Evolutionary conservation across 2,888 invertebrate genomes (phyloP).

Genomic region (Nycteola revayana): DNA sequence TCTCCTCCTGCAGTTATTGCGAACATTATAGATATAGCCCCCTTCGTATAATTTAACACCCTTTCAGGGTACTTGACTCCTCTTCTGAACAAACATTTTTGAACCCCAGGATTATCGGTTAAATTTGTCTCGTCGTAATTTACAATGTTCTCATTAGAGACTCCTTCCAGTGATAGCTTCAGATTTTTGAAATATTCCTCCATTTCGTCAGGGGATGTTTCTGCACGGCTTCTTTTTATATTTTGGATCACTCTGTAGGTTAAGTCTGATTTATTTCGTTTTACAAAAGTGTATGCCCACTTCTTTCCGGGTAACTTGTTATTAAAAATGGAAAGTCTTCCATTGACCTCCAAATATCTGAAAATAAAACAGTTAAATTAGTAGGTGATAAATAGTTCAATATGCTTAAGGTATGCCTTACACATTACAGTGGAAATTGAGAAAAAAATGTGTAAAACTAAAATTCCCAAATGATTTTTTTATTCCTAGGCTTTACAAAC

Average conservation of each 20-base stretch:
- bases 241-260: slow-evolving; percentile 6
- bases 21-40: slow-evolving; percentile 48
- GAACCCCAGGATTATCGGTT: slow-evolving; percentile 4
- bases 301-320: slow-evolving; percentile 8
- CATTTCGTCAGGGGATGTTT: slow-evolving; percentile 3
- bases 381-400: too few relatives aligned
- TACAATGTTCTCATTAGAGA: neutral
- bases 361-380: too few relatives aligned
- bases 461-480: too few relatives aligned
- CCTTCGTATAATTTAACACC: too few relatives aligned
- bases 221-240: slow-evolving; percentile 4
- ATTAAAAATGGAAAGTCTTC: too few relatives aligned
- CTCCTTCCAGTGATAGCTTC: neutral
- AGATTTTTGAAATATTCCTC: slow-evolving; percentile 2
- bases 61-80: too few relatives aligned
- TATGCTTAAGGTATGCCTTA: too few relatives aligned
- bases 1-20: slow-evolving; percentile 34
- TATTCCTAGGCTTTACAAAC: too few relatives aligned
- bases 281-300: slow-evolving; percentile 10
- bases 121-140: slow-evolving; percentile 13
- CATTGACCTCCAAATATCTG: too few relatives aligned
- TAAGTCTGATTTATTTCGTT: slow-evolving; percentile 7
- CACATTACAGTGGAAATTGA: too few relatives aligned
- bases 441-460: too few relatives aligned
- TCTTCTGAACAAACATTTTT: slow-evolving; percentile 14